A percentile compares a stretch with the other conserved stretches of the same genome.
phyloP scores from a whole-genome alignment of 2,888 invertebrate genomes.

The Chirona hameri region DNA sequence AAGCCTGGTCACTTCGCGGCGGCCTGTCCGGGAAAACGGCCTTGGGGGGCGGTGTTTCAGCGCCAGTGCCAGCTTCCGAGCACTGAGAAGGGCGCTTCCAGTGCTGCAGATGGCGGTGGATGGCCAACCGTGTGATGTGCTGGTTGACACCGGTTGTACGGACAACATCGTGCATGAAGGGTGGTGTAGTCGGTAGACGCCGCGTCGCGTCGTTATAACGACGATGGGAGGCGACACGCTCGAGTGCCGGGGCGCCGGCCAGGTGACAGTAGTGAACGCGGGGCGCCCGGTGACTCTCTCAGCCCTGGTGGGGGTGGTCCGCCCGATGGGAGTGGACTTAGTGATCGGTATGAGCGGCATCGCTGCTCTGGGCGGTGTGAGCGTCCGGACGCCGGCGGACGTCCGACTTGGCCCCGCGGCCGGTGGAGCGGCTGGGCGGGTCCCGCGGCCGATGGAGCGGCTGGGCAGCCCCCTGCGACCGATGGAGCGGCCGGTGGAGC shows the following conservation, averaged over 20 bases:
- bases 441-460: too few relatives aligned
- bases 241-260: not conserved
- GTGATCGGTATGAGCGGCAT: not conserved
- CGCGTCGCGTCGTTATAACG: not conserved
- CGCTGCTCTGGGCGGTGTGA: not conserved
- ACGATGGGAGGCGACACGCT: not conserved
- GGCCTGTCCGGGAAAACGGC: too few relatives aligned
- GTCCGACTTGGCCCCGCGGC: not conserved
- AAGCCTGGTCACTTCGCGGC: too few relatives aligned
- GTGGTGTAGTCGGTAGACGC: not conserved
- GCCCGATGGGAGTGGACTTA: not conserved
- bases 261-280: too few relatives aligned
- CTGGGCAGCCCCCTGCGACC: not conserved
- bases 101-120: not conserved
- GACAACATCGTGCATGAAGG: not conserved
- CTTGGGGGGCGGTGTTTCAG: too few relatives aligned
- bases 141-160: not conserved
- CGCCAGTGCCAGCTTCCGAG: too few relatives aligned
- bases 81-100: too few relatives aligned
- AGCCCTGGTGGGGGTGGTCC: not conserved
- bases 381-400: not conserved
- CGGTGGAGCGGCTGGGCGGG: not conserved
- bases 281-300: not conserved
- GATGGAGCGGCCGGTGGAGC: too few relatives aligned
- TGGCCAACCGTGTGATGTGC: not conserved